Conservation (phyloP, 1,140 invertebrate species). For the Drosophila bipectinata region DNA sequence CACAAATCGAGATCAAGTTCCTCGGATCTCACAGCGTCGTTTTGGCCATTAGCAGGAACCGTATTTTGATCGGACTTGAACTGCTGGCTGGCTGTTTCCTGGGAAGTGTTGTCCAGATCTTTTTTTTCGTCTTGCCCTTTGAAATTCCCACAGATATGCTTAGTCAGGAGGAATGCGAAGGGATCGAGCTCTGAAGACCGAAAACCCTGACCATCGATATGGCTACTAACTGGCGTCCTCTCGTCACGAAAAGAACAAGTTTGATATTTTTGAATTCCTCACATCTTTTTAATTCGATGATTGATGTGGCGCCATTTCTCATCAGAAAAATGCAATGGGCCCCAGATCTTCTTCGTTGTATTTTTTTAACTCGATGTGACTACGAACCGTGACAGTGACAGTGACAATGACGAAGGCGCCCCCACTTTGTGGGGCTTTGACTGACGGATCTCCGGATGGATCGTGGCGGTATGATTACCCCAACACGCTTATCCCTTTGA, state of each 20-base stretch:
- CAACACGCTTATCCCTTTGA: conserved; percentile 4
- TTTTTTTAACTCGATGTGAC: conserved; percentile 14
- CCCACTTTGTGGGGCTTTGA: conserved; percentile 1
- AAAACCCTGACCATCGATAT: conserved; percentile 39
- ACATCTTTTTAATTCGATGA: conserved; percentile 64
- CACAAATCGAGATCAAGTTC: conserved; percentile 22
- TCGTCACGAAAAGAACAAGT: conserved; percentile 33
- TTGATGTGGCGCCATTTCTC: conserved; percentile 73
- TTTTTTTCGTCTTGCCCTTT: conserved; percentile 38
- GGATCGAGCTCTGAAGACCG: background rate
- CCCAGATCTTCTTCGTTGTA: background rate
- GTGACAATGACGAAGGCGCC: conserved; percentile 21
- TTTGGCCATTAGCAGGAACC: conserved; percentile 57
- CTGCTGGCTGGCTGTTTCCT: conserved; percentile 35
- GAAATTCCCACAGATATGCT: conserved; percentile 58
- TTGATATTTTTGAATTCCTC: conserved; percentile 46
- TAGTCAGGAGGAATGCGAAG: conserved; percentile 44
- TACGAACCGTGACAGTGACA: conserved; percentile 22
- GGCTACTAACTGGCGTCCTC: conserved; percentile 12
- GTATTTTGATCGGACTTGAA: conserved; percentile 56
- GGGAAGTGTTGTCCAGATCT: conserved; percentile 32
- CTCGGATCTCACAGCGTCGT: conserved; percentile 48
- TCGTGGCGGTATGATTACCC: background rate
- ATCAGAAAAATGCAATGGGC: conserved; percentile 23
- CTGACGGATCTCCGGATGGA: conserved; percentile 15